Evolutionary conservation across 2,888 invertebrate species (phyloP), one percentile per base, ranked within the genome.

Genomic region (Rosalia funebris): DNA sequence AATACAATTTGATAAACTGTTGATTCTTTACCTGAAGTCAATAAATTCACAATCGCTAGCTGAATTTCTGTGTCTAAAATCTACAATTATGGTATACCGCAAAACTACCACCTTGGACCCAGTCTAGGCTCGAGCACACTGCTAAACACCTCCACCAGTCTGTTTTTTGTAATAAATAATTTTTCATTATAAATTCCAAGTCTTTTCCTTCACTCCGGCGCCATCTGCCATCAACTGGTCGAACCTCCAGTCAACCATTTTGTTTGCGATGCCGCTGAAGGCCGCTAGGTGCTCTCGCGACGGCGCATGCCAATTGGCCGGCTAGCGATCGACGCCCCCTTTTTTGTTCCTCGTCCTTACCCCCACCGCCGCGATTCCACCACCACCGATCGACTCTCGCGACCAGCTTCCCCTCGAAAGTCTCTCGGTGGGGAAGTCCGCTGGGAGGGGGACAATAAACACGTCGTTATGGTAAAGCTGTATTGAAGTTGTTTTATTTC

Each of bases 301-400:
- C 68, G 66, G 83, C 84, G 83, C 84, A 83, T 83, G 84, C 79
- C 81, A 79, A 84, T 83, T 84, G 83, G 83, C 79, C 78, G 78
- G 78, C 73, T 71, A 75, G 66, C 63, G 66, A 66, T 66, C 70
- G 73, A 75, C 78, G 79, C 79, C 77, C 72, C 75, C 70, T 73
- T 73, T 73, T 70, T 70, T 67, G 62, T 66, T 71, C 63, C 57
- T 64, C 59, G 59, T 64, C 60, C 63, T 60, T 64, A 57, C 68
- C 70, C 74, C 72, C 70, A 65, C 73, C 68, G 50, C 66, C 47
- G 56, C 32, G 54, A 11, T 41, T 12, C 57, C 57, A 42, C 17
- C 53, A 42, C 53, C 15, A n/a, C 53, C 65, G 65, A 41, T n/a
- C n/a, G n/a, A 14, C 39, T 39, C 50, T 31, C n/a, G 56, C 65